These are phyloP conservation scores for Oncorhynchus kisutch DNA, from an alignment of 2,113 vertebrate species.

Conservation along the genomic window DNA sequence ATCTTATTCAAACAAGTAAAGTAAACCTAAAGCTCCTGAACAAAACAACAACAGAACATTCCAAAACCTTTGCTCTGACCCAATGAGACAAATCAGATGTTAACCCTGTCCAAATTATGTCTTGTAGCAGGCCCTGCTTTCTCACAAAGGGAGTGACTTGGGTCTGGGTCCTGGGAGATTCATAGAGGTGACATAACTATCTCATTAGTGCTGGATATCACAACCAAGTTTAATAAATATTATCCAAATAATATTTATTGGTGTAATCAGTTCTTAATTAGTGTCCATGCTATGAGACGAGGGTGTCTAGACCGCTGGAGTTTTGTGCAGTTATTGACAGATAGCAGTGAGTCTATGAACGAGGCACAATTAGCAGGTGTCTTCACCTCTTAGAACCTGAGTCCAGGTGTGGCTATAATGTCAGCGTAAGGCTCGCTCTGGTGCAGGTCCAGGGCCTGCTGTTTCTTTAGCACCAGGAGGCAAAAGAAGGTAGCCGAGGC, in stretches of 20 bases:
- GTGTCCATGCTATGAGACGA: neutral
- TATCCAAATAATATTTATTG: too few species aligned
- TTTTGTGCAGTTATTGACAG: neutral
- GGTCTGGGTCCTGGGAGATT: too few species aligned
- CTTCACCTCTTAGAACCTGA: slow-evolving; percentile 44
- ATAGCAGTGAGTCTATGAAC: neutral
- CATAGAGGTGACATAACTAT: too few species aligned
- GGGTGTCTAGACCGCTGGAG: neutral
- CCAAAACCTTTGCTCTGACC: too few species aligned
- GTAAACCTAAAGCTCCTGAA: neutral
- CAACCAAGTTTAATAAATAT: neutral
- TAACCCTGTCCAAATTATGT: too few species aligned
- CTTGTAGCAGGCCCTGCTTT: too few species aligned
- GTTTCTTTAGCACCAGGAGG: slow-evolving; percentile 81
- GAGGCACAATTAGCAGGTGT: neutral
- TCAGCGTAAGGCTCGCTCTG: slow-evolving; percentile 82
- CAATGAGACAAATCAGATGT: too few species aligned
- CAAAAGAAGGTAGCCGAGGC: slow-evolving; percentile 63
- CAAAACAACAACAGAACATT: neutral
- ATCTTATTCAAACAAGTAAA: neutral
- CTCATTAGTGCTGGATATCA: neutral
- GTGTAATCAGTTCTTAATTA: too few species aligned
- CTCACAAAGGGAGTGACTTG: too few species aligned
- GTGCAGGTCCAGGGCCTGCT: slow-evolving; percentile 66
- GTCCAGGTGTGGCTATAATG: slow-evolving; percentile 76